Conservation (phyloP, 2,888 invertebrate species). For the Callimorpha dominula region DNA sequence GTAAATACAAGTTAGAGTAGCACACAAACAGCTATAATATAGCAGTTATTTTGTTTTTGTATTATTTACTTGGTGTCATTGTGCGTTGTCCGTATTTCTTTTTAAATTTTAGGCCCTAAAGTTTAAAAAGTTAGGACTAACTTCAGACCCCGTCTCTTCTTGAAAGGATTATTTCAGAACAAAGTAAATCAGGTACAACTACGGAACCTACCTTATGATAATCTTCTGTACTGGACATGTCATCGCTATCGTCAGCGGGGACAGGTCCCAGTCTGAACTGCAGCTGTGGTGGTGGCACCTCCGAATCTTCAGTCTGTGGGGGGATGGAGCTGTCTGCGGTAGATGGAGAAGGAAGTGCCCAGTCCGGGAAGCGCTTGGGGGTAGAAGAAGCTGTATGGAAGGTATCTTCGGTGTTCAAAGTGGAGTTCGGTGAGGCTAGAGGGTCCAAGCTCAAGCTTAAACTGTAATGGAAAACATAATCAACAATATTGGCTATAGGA, state of each 20-base stretch:
- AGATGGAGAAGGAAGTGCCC: slow-evolving; percentile 53
- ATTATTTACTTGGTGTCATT: too few relatives aligned
- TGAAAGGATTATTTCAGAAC: background rate
- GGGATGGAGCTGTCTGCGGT: slow-evolving; percentile 43
- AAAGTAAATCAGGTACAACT: background rate
- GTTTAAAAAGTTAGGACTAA: background rate
- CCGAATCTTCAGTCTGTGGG: slow-evolving; percentile 26
- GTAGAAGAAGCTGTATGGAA: slow-evolving; percentile 91
- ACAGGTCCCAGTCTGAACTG: slow-evolving; percentile 72
- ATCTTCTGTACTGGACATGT: slow-evolving; percentile 88
- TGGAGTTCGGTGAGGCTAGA: slow-evolving; percentile 79
- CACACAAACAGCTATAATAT: too few relatives aligned
- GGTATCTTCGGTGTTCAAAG: slow-evolving; percentile 88
- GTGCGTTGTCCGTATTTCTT: too few relatives aligned
- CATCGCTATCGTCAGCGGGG: slow-evolving; percentile 86
- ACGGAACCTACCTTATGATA: slow-evolving; percentile 74
- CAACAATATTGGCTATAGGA: background rate
- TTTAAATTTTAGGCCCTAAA: background rate
- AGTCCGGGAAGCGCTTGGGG: slow-evolving; percentile 57
- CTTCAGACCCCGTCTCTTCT: background rate
- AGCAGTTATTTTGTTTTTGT: too few relatives aligned
- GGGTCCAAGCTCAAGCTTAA: slow-evolving; percentile 90
- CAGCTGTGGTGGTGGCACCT: slow-evolving; percentile 51
- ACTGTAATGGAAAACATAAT: slow-evolving; percentile 66
- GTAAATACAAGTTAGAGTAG: too few relatives aligned